Evolutionary conservation across 2,113 vertebrate species (phyloP), one percentile per base, ranked within the genome.

Genomic region (Prunella himalayana): DNA sequence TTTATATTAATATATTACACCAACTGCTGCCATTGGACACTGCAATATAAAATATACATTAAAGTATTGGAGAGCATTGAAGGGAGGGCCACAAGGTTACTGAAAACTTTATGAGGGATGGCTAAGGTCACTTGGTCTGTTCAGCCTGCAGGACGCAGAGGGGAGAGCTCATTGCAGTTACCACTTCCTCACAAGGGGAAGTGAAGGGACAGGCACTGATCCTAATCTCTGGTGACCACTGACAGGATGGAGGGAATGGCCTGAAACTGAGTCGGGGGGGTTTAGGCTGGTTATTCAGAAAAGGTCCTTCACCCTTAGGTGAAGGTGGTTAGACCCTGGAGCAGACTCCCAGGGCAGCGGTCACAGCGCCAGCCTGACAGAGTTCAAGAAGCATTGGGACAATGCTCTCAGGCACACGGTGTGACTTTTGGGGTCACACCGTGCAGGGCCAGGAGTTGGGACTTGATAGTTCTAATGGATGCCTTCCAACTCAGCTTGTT

Each of bases 281-380:
- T 75, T 68, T 76, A 31, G 13, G 7, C 2, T 61, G 25, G 22
- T 19, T 41, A 27, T 19, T n/a, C 10, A 22, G 41, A 23, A 35
- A 54, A 42, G 16, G 2, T 31, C 27, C 27, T 49, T 69, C 4
- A 3, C 21, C 7, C 25, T 57, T 35, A 35, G 22, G n/a, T 27
- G 17, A 35, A 20, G 24, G 20, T 75, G 39, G 1, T 2, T 82
- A 20, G 16, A 7, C 41, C 7, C 21, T 47, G n/a, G 25, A 35
- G 27, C 17, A 54, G 35, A 1, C 8, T 2, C 6, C 21, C 14
- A 27, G n/a, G 70, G 21, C 0, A 23, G n/a, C 13, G 47, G 17
- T 76, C 17, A 13, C 11, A 49, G 47, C 18, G 12, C 2, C 45
- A 61, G 30, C 25, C 15, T 37, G 10, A 20, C 4, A 11, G 54